A percentile compares a stretch with the other conserved stretches of the same genome.
Conservation (phyloP, 2,888 invertebrate genomes). For the Drosophila neutralis region DNA sequence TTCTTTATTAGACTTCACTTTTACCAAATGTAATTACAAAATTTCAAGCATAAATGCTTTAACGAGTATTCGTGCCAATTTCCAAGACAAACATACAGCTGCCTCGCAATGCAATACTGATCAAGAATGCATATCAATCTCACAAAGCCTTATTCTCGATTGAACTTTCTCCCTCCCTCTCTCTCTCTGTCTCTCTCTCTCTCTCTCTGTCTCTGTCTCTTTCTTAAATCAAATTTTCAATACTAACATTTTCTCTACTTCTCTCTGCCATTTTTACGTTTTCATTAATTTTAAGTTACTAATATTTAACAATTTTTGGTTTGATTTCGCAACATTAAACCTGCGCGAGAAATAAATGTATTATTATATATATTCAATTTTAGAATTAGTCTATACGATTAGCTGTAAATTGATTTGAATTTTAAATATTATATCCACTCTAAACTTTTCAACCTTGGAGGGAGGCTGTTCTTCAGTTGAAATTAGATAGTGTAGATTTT, state of each 20-base stretch:
- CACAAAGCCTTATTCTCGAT: not conserved
- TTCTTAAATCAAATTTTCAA: not conserved
- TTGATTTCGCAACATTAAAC: not conserved
- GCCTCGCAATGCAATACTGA: not conserved
- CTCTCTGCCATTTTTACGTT: not conserved
- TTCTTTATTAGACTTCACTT: slow-evolving; percentile 9
- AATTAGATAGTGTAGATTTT: not conserved
- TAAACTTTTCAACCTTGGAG: not conserved
- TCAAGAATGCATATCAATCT: not conserved
- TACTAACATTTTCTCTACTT: not conserved
- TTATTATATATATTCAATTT: not conserved
- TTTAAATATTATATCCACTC: not conserved
- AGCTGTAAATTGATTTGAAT: not conserved
- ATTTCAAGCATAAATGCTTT: not conserved
- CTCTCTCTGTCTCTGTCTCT: not conserved
- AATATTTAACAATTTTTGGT: not conserved
- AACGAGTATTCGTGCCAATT: not conserved
- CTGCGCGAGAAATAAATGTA: not conserved
- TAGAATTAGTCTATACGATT: not conserved
- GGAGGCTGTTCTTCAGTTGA: not conserved
- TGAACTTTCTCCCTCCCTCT: not conserved
- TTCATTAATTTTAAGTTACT: not conserved
- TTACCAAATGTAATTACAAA: not conserved
- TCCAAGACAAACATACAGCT: not conserved
- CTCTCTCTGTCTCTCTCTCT: not conserved